Base-by-base conservation (phyloP, 1,140 invertebrate species). In the Zaprionus capensis region DNA sequence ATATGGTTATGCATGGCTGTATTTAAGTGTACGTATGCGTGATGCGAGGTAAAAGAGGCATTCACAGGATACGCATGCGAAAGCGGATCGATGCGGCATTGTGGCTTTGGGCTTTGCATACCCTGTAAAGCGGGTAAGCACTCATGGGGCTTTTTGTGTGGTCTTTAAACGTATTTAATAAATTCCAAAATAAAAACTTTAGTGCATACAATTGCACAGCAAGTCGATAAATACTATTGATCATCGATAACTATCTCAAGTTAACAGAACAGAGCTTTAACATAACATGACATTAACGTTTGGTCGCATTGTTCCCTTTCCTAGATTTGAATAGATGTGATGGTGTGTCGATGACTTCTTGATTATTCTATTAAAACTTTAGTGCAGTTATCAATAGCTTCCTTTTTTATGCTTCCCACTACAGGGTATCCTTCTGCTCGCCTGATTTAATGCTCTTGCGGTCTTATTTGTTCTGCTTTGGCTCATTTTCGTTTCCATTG, bases 31-130 rank as follows among this genome's bases (percentile, higher is more conserved):
- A 46, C 58, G 65, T 67, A 61, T 67, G 62, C 38, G 34, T 70
- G 64, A 44, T 64, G 58, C 76, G 70, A 51, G 77, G 73, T 78
- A 69, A 74, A 64, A 31, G 62, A 55, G 76, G 83, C 77, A 71
- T 73, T 59, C 83, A 56, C 81, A 57, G 58, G 59, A 78, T 64
- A 70, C 81, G 70, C 61, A 70, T 28, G 36, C 22, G 46, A 57
- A 75, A 71, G 38, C 58, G 67, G 66, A 69, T 69, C 71, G 64
- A 74, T 70, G 71, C 17, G 55, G 56, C 57, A 53, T 38, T 55
- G 56, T 44, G 51, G 67, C 65, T 53, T 71, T 51, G 17, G 28
- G 31, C 34, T 44, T 31, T 31, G 28, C 24, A 67, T 58, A 58
- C 65, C 55, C 65, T 67, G 65, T 67, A 12, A 31, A 36, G 36